Base-by-base conservation (phyloP, 37 sponge, comb jelly and placozoan genomes). In the Axinella damicornis region DNA sequence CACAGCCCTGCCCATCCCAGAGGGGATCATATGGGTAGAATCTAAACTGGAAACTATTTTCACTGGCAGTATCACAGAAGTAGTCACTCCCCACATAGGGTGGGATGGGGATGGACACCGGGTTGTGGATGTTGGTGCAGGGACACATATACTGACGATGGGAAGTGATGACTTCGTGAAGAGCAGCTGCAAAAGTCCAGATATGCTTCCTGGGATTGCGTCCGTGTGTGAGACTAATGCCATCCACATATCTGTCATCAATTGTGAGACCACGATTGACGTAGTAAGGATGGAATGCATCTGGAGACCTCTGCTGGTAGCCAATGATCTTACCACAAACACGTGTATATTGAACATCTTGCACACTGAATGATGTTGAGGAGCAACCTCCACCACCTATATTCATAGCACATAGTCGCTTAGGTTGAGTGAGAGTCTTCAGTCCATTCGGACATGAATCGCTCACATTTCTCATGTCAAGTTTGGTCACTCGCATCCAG, bases 1-100 rank as follows among this genome's bases (percentile, higher is more conserved):
- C n/a, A 73, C 83, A 83, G 25, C 74, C 83, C 25, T 34, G 31
- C 34, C 83, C 83, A 64, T 73, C 73, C 83, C 83, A 83, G 16
- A 83, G 46, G 0, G 82, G 82, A 34, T 81, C 82, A 53, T 81
- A 14, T 1, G 64, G 31, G 22, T 81, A 81, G 40, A 41, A 81
- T 54, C 28, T 53, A n/a, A 5, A 22, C 55, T 69, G 71, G 38
- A 25, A 79, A 27, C 0, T 33, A 33, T 28, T 35, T n/a, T 34
- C 16, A 31, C 46, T 81, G 22, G 53, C 82, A 30, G 82, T 64
- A 6, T 81, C 82, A 69, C 82, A 81, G 37, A 64, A 69, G n/a
- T 69, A 81, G 57, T 69, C n/a, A 53, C 41, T 69, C 6, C 58
- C 38, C 17, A 67, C 34, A 69, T 30, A 81, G 25, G 34, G 33